Evolutionary conservation across 1,140 invertebrate species (phyloP).

Genomic region (Probaryconus sp.): DNA sequence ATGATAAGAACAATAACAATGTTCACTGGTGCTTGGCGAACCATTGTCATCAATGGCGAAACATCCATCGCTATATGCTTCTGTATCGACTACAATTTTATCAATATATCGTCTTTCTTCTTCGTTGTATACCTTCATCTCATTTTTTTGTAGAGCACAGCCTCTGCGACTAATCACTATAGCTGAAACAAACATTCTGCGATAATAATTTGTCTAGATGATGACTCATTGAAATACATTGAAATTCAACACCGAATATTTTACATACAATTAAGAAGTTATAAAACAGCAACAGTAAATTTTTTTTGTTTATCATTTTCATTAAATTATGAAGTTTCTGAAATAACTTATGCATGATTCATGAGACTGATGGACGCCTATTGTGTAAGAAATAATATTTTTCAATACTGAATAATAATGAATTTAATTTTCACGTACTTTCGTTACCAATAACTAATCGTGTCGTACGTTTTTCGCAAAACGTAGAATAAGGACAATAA

Average conservation of each 20-base stretch:
- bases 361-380: no score
- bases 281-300: no score
- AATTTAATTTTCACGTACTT: no score
- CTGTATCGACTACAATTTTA: conserved; percentile 81
- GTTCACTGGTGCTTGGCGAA: conserved; percentile 77
- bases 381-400: background rate
- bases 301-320: no score
- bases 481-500: conserved; percentile 87
- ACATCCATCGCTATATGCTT: conserved; percentile 84
- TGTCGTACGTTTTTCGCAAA: conserved; percentile 87
- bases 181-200: conserved; percentile 79
- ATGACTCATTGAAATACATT: conserved; percentile 1
- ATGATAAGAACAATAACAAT: conserved; percentile 84
- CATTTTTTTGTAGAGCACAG: conserved; percentile 85
- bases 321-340: no score
- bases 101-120: conserved; percentile 81
- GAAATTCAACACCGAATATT: no score
- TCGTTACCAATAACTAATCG: conserved; percentile 81
- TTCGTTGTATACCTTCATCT: conserved; percentile 78
- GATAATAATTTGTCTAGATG: conserved; percentile 72
- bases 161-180: conserved; percentile 81
- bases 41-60: conserved; percentile 80
- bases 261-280: no score
- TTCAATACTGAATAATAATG: no score
- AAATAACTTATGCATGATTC: no score